phyloP scores from a whole-genome alignment of 37 sponge, comb jelly and placozoan genomes.

The Theonella swinhoei region DNA sequence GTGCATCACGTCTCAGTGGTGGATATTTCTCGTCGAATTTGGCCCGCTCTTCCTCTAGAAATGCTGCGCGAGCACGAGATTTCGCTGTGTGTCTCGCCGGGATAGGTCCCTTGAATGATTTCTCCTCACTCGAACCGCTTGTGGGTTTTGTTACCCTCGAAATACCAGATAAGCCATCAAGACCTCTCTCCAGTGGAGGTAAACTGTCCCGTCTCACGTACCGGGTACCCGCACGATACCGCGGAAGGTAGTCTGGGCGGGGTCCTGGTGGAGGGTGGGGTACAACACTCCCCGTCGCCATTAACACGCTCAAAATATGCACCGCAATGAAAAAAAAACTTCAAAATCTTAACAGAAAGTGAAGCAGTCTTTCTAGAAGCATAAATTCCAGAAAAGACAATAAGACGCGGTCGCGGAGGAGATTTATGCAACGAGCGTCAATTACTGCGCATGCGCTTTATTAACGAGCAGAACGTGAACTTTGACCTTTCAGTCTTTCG shows the following conservation, averaged over 20 bases:
- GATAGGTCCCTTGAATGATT: neutral
- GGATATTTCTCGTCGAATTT: neutral
- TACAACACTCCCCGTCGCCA: neutral
- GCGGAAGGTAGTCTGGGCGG: neutral
- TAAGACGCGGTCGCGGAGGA: too few species aligned
- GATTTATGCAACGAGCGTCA: too few species aligned
- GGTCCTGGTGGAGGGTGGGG: neutral
- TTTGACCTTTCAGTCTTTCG: too few species aligned
- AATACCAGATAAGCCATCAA: neutral
- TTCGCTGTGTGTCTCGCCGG: neutral
- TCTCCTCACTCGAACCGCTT: neutral
- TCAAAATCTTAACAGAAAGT: too few species aligned
- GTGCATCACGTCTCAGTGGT: too few species aligned
- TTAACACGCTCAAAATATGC: too few species aligned
- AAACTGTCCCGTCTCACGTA: neutral
- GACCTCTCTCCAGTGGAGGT: neutral
- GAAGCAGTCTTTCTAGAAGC: too few species aligned
- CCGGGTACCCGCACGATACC: neutral
- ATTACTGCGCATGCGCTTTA: too few species aligned
- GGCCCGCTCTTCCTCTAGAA: neutral
- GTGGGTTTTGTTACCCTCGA: neutral
- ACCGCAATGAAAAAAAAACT: too few species aligned
- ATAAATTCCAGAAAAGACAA: too few species aligned
- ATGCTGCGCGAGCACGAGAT: neutral
- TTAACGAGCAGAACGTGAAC: too few species aligned